These are phyloP conservation scores for Hydractinia symbiolongicarpus DNA, from an alignment of 30 jellyfish, hydroid and myxozoan genomes.

Conservation along the genomic window DNA sequence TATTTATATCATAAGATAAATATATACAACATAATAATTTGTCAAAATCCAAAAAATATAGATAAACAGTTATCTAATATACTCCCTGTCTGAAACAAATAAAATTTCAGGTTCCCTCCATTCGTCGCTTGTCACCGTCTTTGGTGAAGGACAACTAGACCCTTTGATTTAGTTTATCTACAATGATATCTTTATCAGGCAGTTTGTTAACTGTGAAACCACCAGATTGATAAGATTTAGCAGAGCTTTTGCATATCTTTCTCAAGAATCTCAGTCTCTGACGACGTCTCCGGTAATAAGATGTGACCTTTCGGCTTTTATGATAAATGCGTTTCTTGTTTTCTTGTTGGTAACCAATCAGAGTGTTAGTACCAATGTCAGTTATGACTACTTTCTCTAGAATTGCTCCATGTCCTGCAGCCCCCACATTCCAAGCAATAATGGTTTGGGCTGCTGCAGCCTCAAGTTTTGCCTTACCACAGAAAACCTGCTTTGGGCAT, in stretches of 20 bases:
- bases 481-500: conserved; percentile 17
- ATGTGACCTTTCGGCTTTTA: conserved; percentile 7
- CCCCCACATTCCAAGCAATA: background rate
- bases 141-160: too few relatives aligned
- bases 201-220: conserved; percentile 3
- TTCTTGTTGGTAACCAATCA: conserved; percentile 4
- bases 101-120: background rate
- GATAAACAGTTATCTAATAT: background rate
- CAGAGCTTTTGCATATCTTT: conserved; percentile 4
- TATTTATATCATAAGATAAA: background rate
- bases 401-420: conserved; percentile 17
- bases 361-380: conserved; percentile 1
- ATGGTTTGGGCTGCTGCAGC: conserved; percentile 5
- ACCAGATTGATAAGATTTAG: conserved; percentile 15
- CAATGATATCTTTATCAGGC: background rate
- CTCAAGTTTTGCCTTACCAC: conserved; percentile 15
- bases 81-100: conserved; percentile 11
- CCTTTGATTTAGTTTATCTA: background rate
- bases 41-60: background rate
- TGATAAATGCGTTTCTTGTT: conserved; percentile 7
- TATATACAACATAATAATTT: background rate
- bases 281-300: conserved; percentile 16
- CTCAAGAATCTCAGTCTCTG: conserved; percentile 3
- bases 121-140: background rate
- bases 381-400: background rate